Evolutionary conservation across 2,113 vertebrate species (phyloP).

Genomic region (Periophthalmodon schlosseri): DNA sequence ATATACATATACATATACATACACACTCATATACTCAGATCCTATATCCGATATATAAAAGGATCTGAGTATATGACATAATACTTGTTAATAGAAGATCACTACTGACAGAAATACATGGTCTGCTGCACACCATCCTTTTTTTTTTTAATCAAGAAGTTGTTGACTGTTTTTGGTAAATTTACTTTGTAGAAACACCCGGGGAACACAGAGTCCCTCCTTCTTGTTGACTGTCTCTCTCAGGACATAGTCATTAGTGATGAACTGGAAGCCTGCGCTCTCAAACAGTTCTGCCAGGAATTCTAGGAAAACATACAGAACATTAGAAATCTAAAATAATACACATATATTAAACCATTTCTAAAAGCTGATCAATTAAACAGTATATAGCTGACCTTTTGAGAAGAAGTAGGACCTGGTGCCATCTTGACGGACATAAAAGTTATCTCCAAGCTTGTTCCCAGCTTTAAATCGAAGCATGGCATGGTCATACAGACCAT

Average conservation of each 20-base stretch:
- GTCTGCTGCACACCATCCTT: background rate
- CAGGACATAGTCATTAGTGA: constrained; percentile 86
- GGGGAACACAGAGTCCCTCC: constrained; percentile 87
- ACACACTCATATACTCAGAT: too few relatives aligned
- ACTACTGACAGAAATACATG: background rate
- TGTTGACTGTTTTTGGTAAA: constrained; percentile 79
- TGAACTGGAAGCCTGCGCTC: constrained; percentile 76
- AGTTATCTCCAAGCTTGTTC: constrained; percentile 92
- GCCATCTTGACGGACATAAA: constrained; percentile 95
- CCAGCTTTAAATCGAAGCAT: constrained; percentile 94
- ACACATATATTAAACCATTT: background rate
- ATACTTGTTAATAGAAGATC: background rate
- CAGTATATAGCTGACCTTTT: constrained; percentile 77
- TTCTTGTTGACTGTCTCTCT: constrained; percentile 96
- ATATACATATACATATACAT: too few relatives aligned
- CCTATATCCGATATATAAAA: too few relatives aligned
- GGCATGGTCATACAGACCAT: constrained; percentile 91
- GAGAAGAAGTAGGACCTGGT: constrained; percentile 95
- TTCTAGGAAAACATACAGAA: constrained; percentile 71
- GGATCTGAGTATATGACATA: background rate
- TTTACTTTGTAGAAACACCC: constrained; percentile 95
- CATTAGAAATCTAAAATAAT: background rate
- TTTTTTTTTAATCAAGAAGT: background rate
- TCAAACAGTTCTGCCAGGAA: constrained; percentile 84
- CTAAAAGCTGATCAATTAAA: background rate